Conservation (phyloP, 2,797 vertebrate genomes). For the Bucorvus abyssinicus region DNA sequence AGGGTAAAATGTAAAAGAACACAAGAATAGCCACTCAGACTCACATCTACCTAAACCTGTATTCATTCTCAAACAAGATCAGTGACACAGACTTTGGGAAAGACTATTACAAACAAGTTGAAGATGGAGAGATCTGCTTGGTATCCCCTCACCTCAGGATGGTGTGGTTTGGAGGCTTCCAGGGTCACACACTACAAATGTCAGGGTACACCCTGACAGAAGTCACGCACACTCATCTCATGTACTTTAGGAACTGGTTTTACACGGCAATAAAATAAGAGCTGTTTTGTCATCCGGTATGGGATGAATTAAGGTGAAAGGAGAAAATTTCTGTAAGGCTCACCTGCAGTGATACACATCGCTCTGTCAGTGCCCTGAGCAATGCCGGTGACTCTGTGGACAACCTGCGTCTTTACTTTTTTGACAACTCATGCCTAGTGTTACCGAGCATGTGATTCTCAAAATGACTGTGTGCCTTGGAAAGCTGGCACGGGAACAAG, state of each 20-base stretch:
- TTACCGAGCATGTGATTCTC: not conserved
- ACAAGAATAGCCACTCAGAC: not conserved
- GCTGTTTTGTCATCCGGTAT: not conserved
- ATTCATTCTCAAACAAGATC: not conserved
- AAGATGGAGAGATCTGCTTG: not conserved
- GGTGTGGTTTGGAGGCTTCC: not conserved
- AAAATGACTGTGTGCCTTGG: not conserved
- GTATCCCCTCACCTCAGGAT: fast-evolving
- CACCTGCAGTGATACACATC: fast-evolving
- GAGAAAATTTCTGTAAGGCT: not conserved
- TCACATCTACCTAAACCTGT: not conserved
- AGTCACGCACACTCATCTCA: fast-evolving
- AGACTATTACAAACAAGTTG: not conserved
- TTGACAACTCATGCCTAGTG: not conserved
- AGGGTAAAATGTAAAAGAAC: not conserved
- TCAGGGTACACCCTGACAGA: not conserved
- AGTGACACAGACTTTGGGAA: not conserved
- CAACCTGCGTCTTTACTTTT: not conserved
- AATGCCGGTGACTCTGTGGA: not conserved
- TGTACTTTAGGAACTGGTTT: not conserved
- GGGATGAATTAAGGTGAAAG: not conserved
- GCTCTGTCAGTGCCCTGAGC: not conserved
- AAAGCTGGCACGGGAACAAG: not conserved
- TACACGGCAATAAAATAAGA: not conserved
- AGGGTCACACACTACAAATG: not conserved